A percentile compares a stretch with the other conserved stretches of the same genome.
Conservation (phyloP, 2,888 invertebrate species). For the Apamea sordens region DNA sequence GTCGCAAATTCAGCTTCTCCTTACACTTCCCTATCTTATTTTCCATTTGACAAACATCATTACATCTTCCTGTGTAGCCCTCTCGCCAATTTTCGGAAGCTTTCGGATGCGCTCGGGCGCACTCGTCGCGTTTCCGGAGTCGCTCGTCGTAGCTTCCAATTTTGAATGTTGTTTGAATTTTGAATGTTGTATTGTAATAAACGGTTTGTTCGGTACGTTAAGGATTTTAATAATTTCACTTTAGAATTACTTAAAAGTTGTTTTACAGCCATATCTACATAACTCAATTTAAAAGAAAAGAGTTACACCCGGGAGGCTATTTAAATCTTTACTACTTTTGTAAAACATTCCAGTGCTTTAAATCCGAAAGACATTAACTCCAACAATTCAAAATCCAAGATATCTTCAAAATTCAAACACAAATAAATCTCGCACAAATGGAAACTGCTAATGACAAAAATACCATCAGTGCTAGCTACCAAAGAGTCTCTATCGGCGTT, state of each 20-base stretch:
- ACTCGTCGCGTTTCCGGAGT: constrained; percentile 78
- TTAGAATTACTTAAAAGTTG: neutral
- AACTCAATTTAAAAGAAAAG: neutral
- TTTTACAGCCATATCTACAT: neutral
- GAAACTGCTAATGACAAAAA: constrained; percentile 68
- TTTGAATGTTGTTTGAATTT: constrained; percentile 70
- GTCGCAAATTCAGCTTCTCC: constrained; percentile 84
- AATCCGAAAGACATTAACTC: constrained; percentile 37
- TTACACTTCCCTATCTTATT: constrained; percentile 90
- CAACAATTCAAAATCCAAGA: constrained; percentile 39
- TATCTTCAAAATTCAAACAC: constrained; percentile 56
- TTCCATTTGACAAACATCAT: constrained; percentile 91
- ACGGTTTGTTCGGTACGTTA: constrained; percentile 48
- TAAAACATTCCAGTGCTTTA: neutral
- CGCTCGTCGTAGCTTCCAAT: constrained; percentile 73
- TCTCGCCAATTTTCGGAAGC: constrained; percentile 82
- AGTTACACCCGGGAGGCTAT: neutral
- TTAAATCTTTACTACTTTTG: neutral
- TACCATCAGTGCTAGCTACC: constrained; percentile 65
- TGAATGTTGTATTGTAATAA: constrained; percentile 53
- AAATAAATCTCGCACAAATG: constrained; percentile 62
- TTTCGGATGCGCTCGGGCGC: constrained; percentile 80
- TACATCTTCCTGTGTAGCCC: constrained; percentile 87
- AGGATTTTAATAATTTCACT: constrained; percentile 10
- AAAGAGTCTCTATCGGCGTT: constrained; percentile 69